phyloP scores from a whole-genome alignment of 2,113 vertebrate genomes.

The Paracyprichromis sp. region DNA sequence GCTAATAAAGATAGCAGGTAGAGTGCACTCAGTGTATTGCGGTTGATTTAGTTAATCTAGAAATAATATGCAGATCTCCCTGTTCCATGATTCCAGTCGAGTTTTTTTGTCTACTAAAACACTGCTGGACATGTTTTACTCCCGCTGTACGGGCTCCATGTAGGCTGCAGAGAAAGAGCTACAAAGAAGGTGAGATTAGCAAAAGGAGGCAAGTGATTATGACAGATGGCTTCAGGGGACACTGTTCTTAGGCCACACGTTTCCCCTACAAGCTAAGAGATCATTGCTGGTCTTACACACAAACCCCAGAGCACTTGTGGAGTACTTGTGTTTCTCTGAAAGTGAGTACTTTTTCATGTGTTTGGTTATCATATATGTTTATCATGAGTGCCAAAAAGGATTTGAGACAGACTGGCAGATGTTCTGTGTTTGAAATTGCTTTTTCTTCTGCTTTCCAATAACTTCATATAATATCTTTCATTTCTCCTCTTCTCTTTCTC shows the following conservation, averaged over 20 bases:
- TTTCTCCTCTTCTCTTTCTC: conserved; percentile 19
- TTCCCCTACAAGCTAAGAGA: neutral
- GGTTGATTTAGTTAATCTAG: neutral
- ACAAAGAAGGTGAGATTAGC: neutral
- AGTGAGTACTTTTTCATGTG: conserved; percentile 1
- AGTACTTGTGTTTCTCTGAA: neutral
- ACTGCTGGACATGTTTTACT: neutral
- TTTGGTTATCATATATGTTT: conserved; percentile 53
- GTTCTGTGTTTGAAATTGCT: conserved; percentile 52
- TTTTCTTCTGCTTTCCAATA: conserved; percentile 56
- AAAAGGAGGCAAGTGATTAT: neutral
- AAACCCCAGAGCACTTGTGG: neutral
- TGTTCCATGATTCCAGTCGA: neutral
- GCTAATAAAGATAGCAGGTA: neutral
- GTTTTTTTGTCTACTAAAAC: neutral
- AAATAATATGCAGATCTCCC: neutral
- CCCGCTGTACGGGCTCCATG: neutral
- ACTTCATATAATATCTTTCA: conserved; percentile 56
- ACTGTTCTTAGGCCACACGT: neutral
- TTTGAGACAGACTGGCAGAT: conserved; percentile 40
- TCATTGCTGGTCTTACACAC: neutral
- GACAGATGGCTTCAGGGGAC: neutral
- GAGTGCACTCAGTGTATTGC: neutral
- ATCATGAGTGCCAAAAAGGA: conserved; percentile 41
- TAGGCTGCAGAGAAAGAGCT: neutral